Percentiles rank a stretch among this genome's conserved stretches.
These are phyloP conservation scores for Sebastes taczanowskii DNA, from an alignment of 2,797 vertebrate genomes.

Conservation along the genomic window DNA sequence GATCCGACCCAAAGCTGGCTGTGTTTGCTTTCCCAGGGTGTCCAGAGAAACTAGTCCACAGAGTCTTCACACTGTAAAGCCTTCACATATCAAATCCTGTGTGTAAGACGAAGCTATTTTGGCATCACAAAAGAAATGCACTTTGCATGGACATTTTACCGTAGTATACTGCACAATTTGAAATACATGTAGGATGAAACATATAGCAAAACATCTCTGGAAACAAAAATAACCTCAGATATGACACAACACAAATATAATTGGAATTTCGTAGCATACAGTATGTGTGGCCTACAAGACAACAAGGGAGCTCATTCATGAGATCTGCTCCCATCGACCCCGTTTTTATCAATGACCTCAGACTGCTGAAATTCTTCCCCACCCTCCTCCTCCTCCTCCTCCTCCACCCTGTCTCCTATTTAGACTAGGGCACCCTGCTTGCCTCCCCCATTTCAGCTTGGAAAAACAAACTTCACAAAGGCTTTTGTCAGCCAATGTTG, in stretches of 20 bases:
- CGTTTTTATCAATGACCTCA: constrained; percentile 58
- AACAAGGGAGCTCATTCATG: constrained; percentile 50
- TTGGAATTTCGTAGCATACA: background rate
- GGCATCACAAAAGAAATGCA: background rate
- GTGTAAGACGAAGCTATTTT: background rate
- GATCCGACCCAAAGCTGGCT: constrained; percentile 59
- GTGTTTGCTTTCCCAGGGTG: constrained; percentile 71
- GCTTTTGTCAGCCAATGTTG: constrained; percentile 67
- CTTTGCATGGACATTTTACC: background rate
- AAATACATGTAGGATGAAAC: background rate
- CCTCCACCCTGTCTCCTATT: constrained; percentile 40
- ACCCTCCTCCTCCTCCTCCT: constrained; percentile 20
- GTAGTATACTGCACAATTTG: background rate
- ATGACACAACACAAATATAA: background rate
- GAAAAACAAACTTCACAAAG: constrained; percentile 73
- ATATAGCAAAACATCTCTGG: background rate
- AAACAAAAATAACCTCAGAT: background rate
- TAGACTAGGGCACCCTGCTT: constrained; percentile 34
- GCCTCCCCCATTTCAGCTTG: constrained; percentile 38
- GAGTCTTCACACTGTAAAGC: constrained; percentile 35
- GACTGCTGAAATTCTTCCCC: constrained; percentile 44
- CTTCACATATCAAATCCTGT: background rate
- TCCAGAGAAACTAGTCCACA: constrained; percentile 56
- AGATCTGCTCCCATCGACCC: constrained; percentile 19
- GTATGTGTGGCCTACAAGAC: constrained; percentile 2